Evolutionary conservation across 2,797 vertebrate genomes (phyloP).

Genomic region (Oreochromis grahami): DNA sequence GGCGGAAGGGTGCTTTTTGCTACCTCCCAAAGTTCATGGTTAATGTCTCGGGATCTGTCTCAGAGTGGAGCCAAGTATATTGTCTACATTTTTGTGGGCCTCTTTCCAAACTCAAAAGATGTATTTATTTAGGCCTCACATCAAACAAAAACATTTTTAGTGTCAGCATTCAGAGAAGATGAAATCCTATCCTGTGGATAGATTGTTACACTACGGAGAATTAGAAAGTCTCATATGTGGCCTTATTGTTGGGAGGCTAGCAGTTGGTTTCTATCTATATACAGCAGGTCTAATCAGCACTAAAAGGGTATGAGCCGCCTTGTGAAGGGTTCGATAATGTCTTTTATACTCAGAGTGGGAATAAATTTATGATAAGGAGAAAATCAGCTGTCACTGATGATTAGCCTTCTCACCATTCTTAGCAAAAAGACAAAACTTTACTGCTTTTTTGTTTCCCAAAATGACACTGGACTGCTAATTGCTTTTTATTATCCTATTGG

Average conservation of each 20-base stretch:
- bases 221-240: neutral
- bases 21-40: neutral
- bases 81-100: neutral
- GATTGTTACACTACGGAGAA: neutral
- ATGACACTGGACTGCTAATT: neutral
- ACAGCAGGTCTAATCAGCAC: neutral
- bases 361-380: neutral
- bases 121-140: neutral
- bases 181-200: fast-evolving
- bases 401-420: neutral
- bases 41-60: neutral
- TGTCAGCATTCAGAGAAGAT: neutral
- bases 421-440: neutral
- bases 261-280: neutral
- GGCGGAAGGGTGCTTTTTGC: neutral
- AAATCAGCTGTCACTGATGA: neutral
- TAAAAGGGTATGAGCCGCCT: neutral
- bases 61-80: neutral
- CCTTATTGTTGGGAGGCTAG: neutral
- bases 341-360: neutral
- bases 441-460: neutral
- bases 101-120: neutral
- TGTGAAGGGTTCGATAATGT: neutral
- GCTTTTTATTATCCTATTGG: neutral
- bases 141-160: neutral